Conservation (phyloP, 1,140 invertebrate genomes). For the Cydia splendana region DNA sequence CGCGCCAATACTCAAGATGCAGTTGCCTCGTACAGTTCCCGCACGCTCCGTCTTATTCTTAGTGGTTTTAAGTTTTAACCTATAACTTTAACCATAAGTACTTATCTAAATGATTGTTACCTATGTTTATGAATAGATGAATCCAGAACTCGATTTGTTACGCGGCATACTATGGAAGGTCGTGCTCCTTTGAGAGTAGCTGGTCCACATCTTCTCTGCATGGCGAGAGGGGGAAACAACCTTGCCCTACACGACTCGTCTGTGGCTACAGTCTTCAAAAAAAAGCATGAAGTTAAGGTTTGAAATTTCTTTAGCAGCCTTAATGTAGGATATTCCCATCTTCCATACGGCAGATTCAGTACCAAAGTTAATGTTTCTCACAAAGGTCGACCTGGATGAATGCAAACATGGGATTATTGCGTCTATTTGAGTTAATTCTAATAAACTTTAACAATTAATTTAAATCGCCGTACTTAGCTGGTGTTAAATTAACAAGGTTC, state of each 20-base stretch:
- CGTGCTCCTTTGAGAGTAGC: slow-evolving; percentile 56
- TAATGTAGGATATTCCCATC: neutral
- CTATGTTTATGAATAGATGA: slow-evolving; percentile 53
- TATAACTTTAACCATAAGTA: slow-evolving; percentile 29
- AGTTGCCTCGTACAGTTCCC: too few species aligned
- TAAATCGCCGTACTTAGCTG: too few species aligned
- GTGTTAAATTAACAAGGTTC: too few species aligned
- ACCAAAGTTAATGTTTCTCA: too few species aligned
- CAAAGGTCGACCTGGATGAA: too few species aligned
- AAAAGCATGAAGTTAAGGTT: slow-evolving; percentile 68
- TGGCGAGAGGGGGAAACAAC: slow-evolving; percentile 61
- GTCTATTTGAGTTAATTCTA: too few species aligned
- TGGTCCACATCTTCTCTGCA: slow-evolving; percentile 51
- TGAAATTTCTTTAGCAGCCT: neutral
- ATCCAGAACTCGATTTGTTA: slow-evolving; percentile 66
- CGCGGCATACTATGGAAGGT: slow-evolving; percentile 65
- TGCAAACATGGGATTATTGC: too few species aligned
- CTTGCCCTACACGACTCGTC: slow-evolving; percentile 61
- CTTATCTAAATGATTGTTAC: neutral
- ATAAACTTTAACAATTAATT: too few species aligned
- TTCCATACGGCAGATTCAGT: too few species aligned
- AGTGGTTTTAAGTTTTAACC: too few species aligned
- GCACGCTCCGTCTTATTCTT: too few species aligned
- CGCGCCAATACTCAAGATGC: too few species aligned
- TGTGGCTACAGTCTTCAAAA: slow-evolving; percentile 59